Evolutionary conservation across 2,888 invertebrate species (phyloP).

Genomic region (Andrena trimmerana): DNA sequence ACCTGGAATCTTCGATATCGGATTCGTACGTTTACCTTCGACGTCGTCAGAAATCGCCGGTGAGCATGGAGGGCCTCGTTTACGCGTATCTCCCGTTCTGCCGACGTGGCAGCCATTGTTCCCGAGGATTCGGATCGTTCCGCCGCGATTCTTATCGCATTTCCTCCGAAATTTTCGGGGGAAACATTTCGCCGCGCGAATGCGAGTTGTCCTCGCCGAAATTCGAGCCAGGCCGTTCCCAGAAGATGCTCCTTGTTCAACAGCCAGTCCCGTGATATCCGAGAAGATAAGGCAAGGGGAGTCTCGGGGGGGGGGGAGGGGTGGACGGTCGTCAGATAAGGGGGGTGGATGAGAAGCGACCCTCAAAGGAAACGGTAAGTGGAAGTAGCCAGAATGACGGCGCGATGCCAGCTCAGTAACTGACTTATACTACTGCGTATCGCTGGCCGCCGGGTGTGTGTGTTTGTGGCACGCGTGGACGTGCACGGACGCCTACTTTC

Average conservation of each 20-base stretch:
- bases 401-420: slow-evolving; percentile 24
- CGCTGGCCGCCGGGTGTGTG: background rate
- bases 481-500: background rate
- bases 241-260: slow-evolving; percentile 70
- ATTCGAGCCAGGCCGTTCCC: slow-evolving; percentile 55
- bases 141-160: slow-evolving; percentile 60
- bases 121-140: slow-evolving; percentile 28
- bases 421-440: slow-evolving; percentile 15
- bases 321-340: slow-evolving; percentile 53
- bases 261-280: slow-evolving; percentile 73
- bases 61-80: slow-evolving; percentile 34
- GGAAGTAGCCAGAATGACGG: slow-evolving; percentile 23
- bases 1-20: slow-evolving; percentile 6
- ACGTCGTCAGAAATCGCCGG: background rate
- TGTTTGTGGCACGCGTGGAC: slow-evolving; percentile 5
- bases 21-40: slow-evolving; percentile 14
- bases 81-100: slow-evolving; percentile 37
- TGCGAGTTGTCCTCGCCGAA: slow-evolving; percentile 61
- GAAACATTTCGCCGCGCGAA: slow-evolving; percentile 29
- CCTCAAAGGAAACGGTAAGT: slow-evolving; percentile 21
- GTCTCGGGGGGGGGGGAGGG: background rate
- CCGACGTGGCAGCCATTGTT: slow-evolving; percentile 37
- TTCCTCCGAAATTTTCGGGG: slow-evolving; percentile 55
- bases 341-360: slow-evolving; percentile 6
- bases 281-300: slow-evolving; percentile 69